phyloP scores from a whole-genome alignment of 2,113 vertebrate species.

The Atrichornis clamosus region DNA sequence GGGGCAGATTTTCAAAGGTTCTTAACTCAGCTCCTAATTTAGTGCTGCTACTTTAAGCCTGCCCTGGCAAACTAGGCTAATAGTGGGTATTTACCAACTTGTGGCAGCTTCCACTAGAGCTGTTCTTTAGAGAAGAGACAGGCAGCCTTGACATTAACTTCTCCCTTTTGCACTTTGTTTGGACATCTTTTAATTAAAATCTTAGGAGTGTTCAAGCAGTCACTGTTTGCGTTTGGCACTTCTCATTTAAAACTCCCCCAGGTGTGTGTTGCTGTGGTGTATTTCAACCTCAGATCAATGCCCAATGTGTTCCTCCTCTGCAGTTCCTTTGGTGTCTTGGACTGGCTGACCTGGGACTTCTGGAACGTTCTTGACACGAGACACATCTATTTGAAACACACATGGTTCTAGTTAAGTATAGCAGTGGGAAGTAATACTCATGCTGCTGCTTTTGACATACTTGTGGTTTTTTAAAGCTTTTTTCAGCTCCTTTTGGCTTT shows the following conservation, averaged over 20 bases:
- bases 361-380: neutral
- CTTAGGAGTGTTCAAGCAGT: neutral
- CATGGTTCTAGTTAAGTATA: neutral
- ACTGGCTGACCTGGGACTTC: neutral
- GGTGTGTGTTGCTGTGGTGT: neutral
- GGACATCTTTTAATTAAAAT: neutral
- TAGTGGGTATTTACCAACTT: neutral
- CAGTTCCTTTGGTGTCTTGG: neutral
- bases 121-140: neutral
- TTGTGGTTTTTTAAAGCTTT: neutral
- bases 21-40: slow-evolving; percentile 35
- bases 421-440: neutral
- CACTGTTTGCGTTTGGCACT: neutral
- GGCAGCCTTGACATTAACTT: neutral
- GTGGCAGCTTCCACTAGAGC: neutral
- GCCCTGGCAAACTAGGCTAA: neutral
- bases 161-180: neutral
- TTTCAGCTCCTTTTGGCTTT: neutral
- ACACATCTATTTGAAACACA: neutral
- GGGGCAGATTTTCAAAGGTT: slow-evolving; percentile 25
- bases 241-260: neutral
- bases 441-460: neutral
- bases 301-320: neutral
- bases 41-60: slow-evolving; percentile 6
- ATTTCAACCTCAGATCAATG: neutral